Conservation (phyloP, 2,113 vertebrate genomes). For the Raja brachyura region DNA sequence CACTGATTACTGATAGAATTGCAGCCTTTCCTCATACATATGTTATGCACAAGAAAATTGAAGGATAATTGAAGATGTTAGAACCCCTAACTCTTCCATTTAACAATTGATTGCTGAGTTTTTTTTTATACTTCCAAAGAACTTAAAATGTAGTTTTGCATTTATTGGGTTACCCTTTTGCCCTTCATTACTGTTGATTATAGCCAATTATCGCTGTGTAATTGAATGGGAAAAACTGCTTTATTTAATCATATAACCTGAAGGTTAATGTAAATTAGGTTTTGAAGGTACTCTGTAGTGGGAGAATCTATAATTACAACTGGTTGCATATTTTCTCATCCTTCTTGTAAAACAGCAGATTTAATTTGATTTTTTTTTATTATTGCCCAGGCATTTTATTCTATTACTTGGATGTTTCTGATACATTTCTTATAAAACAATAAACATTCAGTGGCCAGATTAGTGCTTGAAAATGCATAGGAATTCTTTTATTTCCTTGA, state of each 20-base stretch:
- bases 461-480: too few species aligned
- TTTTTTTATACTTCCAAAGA: conserved; percentile 16
- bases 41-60: neutral
- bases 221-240: conserved; percentile 39
- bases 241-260: conserved; percentile 39
- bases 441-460: neutral
- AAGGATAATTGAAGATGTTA: conserved; percentile 4
- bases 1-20: neutral
- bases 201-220: conserved; percentile 37
- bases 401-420: neutral
- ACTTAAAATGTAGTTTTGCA: conserved; percentile 27
- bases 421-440: neutral
- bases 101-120: conserved; percentile 4
- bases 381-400: neutral
- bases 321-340: conserved; percentile 35
- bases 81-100: conserved; percentile 11
- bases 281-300: conserved; percentile 34
- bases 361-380: conserved; percentile 34
- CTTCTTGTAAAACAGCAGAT: conserved; percentile 9
- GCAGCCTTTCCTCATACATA: neutral
- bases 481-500: too few species aligned
- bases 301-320: conserved; percentile 37
- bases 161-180: conserved; percentile 36
- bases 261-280: conserved; percentile 38
- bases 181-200: conserved; percentile 39